Conservation (phyloP, 2,797 vertebrate species). For the Pseudochromis fuscus region DNA sequence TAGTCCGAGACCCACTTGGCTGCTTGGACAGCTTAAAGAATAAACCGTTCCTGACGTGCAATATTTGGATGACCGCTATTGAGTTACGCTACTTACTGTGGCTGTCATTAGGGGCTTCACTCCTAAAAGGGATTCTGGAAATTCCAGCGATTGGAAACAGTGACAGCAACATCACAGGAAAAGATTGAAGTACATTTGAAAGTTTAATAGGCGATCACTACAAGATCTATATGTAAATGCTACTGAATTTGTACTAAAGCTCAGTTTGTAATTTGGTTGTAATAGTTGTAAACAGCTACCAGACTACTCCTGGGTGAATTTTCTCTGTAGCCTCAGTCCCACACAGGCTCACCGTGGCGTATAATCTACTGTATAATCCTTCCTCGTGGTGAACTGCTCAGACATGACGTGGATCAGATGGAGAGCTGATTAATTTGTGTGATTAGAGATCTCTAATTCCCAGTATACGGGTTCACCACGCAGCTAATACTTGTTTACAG, state of each 20-base stretch:
- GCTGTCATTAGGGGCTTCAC: conserved; percentile 48
- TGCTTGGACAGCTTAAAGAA: conserved; percentile 49
- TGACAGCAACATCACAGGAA: conserved; percentile 17
- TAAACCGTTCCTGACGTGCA: conserved; percentile 54
- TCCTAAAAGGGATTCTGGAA: conserved; percentile 42
- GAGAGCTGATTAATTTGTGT: conserved; percentile 83
- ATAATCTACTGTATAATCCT: conserved; percentile 80
- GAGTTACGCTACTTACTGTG: conserved; percentile 52
- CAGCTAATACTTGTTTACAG: conserved; percentile 77
- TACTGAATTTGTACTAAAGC: not conserved
- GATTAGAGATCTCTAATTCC: conserved; percentile 79
- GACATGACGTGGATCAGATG: conserved; percentile 77
- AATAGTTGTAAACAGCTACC: conserved; percentile 17
- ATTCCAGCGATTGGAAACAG: conserved; percentile 57
- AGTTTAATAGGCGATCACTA: no score
- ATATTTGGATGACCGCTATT: conserved; percentile 63
- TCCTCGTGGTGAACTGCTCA: conserved; percentile 68
- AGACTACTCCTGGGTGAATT: conserved; percentile 36
- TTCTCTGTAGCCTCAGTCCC: conserved; percentile 24
- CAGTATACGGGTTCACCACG: conserved; percentile 31
- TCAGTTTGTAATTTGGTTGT: no score
- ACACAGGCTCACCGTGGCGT: conserved; percentile 34
- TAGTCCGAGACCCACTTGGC: conserved; percentile 61
- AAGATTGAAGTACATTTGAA: no score
- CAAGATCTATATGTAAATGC: no score